Evolutionary conservation across 2,888 invertebrate genomes (phyloP).

Genomic region (Papilio gigon): DNA sequence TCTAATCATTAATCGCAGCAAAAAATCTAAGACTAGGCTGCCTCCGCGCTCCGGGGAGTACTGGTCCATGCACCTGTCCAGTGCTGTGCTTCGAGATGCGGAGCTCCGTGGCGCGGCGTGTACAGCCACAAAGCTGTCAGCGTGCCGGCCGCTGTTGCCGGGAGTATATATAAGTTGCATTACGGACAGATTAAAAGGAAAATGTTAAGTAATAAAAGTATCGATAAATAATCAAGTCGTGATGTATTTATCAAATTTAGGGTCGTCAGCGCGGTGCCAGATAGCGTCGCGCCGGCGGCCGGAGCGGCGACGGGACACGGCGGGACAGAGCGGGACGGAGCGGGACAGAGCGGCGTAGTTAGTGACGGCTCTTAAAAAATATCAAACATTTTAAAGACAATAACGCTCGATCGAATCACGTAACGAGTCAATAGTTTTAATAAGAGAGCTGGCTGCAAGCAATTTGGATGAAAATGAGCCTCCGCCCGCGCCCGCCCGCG

Average conservation of each 20-base stretch:
- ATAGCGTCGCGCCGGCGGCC: conserved; percentile 18
- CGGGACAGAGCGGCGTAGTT: neutral
- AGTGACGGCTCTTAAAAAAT: conserved; percentile 14
- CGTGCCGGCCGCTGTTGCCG: neutral
- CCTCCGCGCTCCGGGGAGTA: neutral
- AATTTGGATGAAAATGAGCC: conserved; percentile 30
- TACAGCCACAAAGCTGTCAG: conserved; percentile 5
- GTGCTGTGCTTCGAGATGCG: neutral
- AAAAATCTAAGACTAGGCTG: neutral
- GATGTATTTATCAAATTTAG: conserved; percentile 31
- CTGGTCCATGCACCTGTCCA: neutral
- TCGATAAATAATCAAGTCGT: conserved; percentile 34
- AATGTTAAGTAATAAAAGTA: conserved; percentile 21
- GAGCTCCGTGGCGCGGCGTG: too few species aligned
- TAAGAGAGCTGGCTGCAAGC: conserved; percentile 18
- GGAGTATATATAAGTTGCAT: conserved; percentile 24
- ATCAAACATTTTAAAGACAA: conserved; percentile 19
- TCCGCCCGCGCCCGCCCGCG: neutral
- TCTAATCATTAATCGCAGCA: neutral
- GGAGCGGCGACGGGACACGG: conserved; percentile 6
- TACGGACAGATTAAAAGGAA: conserved; percentile 23
- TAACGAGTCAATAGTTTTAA: conserved; percentile 12
- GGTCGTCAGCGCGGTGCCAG: conserved; percentile 8
- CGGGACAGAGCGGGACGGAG: neutral
- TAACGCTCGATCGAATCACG: conserved; percentile 5